Evolutionary conservation across 2,113 vertebrate species (phyloP), one percentile per base, ranked within the genome.

Genomic region (Thamnaconus septentrionalis): DNA sequence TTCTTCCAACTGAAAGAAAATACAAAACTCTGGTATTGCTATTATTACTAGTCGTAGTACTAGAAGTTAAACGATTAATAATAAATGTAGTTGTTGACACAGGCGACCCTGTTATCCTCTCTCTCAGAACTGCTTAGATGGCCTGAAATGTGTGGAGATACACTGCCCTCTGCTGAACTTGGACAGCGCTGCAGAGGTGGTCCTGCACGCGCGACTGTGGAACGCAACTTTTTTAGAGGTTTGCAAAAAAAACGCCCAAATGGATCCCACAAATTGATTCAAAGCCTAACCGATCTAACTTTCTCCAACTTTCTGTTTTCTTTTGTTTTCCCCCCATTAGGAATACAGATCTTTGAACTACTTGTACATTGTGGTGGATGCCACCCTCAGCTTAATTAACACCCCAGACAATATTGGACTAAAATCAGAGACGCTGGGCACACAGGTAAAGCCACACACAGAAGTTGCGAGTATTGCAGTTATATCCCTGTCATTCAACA

Each of bases 341-440:
- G 94, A 97, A 59, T 98, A 94, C 83, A 93, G 92, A 53, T 94
- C 92, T 63, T 82, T 96, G 84, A 95, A 94, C 79, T 96, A 96
- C 73, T 74, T 98, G 61, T 91, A 94, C 59, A 92, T 98, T 69
- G 75, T 94, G 0, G 82, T 95, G 60, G 90, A 92, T 61, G 96
- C 93, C 39, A 88, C 83, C 6, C 87, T 98, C 57, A 93, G 80
- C 40, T 87, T 97, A 45, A 90, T 91, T 11, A 88, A 80, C 40
- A 78, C 91, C 49, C 85, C 91, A 0, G 89, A 93, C 61, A 97
- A 98, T 3, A 92, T 96, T 80, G 91, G 92, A 80, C 85, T 96
- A 48, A 93, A 94, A 4, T 5, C 51, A 3, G 66, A 78, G 18
- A 79, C 56, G 1, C 89, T 91, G 50, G 83, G 44, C 65, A 91